Conservation (phyloP, 2,888 invertebrate species). For the Xestia xanthographa region DNA sequence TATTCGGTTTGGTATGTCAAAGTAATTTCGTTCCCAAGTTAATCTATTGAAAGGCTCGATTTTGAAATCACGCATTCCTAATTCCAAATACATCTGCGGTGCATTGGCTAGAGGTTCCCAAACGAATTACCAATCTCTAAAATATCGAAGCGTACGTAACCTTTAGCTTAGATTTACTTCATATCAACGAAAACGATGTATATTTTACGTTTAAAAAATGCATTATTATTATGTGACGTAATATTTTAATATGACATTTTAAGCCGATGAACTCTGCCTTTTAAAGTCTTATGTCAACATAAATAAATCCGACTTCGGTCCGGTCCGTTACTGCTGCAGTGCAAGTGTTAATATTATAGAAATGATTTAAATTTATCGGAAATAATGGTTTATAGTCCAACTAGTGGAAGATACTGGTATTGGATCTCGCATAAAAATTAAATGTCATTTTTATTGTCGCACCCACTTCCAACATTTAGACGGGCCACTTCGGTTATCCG, state of each 20-base stretch:
- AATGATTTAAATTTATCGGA: constrained; percentile 30
- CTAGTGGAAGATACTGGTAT: constrained; percentile 18
- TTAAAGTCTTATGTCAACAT: constrained; percentile 53
- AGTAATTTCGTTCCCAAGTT: constrained; percentile 59
- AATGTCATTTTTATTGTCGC: constrained; percentile 42
- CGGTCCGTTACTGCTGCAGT: constrained; percentile 4
- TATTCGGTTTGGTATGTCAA: constrained; percentile 54
- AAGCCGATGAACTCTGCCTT: constrained; percentile 57
- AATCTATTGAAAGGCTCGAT: constrained; percentile 59
- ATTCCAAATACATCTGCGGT: constrained; percentile 62
- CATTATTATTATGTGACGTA: constrained; percentile 44
- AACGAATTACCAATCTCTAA: constrained; percentile 59
- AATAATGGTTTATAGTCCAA: constrained; percentile 34
- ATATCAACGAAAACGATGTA: constrained; percentile 43
- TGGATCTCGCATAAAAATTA: constrained; percentile 39
- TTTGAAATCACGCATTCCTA: constrained; percentile 62
- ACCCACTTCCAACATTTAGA: constrained; percentile 17
- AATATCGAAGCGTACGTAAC: constrained; percentile 62
- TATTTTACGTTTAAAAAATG: constrained; percentile 55
- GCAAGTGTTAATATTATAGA: constrained; percentile 31
- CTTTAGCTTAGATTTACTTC: constrained; percentile 59
- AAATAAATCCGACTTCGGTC: constrained; percentile 38
- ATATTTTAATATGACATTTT: constrained; percentile 46
- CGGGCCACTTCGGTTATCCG: constrained; percentile 20
- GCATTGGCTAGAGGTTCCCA: constrained; percentile 47